Evolutionary conservation across 1,140 invertebrate genomes (phyloP).

Genomic region (Caerostris darwini): DNA sequence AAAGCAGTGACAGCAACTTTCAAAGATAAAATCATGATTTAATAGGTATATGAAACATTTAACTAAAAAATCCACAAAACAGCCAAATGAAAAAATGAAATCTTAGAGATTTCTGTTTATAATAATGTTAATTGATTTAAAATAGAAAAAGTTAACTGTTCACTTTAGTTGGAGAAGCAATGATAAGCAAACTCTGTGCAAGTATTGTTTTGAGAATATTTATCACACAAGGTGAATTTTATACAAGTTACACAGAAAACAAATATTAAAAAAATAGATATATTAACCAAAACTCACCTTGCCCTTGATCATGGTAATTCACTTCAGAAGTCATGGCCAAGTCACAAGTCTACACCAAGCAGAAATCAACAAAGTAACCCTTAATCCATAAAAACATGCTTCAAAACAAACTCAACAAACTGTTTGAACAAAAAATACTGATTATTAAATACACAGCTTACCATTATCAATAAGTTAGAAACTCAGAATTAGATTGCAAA

Average conservation of each 20-base stretch:
- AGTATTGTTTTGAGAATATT: neutral
- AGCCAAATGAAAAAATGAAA: too few species aligned
- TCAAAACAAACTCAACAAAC: constrained; percentile 60
- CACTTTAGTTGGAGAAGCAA: neutral
- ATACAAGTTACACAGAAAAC: neutral
- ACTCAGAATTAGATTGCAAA: constrained; percentile 48
- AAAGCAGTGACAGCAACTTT: neutral
- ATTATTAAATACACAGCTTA: constrained; percentile 61
- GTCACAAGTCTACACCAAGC: constrained; percentile 72
- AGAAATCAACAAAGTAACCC: constrained; percentile 73
- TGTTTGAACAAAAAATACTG: constrained; percentile 54
- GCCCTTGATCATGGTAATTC: constrained; percentile 75
- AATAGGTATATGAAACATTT: neutral
- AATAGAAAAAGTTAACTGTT: neutral
- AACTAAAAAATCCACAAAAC: neutral
- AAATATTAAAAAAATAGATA: constrained; percentile 31
- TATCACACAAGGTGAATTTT: neutral
- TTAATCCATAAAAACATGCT: constrained; percentile 65
- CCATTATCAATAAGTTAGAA: constrained; percentile 63
- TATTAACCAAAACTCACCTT: constrained; percentile 71
- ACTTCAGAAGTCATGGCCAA: constrained; percentile 76
- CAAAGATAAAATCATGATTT: neutral
- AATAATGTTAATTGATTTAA: neutral
- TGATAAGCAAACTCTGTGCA: neutral
- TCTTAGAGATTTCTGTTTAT: neutral